Base-by-base conservation (phyloP, 2,113 vertebrate genomes). In the Ictalurus furcatus region DNA sequence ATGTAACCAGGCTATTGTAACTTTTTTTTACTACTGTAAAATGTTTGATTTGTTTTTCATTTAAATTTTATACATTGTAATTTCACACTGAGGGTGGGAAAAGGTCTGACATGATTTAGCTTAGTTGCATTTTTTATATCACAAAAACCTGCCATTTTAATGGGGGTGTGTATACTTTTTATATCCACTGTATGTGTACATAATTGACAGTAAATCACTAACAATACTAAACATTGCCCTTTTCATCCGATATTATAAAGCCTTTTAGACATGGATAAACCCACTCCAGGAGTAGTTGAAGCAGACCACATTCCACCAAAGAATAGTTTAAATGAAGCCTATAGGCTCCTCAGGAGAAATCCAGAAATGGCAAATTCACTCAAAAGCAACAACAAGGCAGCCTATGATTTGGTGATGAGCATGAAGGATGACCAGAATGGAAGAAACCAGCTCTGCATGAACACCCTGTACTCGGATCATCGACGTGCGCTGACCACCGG, bases 291-390 rank as follows among this genome's bases (percentile, higher is more conserved):
- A 48, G 4, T 84, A 14, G 61, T 67, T 12, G 59, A 84, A 6
- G 59, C 61, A 65, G 61, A n/a, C 23, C 59, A 44, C 37, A 84
- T 84, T 84, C 83, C 83, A 84, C 59, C 83, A 11, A 65, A 65
- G 61, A 17, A 21, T 2, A 48, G 59, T 21, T 14, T 56, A 23
- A 28, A 2, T 44, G 40, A 67, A 44, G 37, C 3, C 37, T 40
- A 4, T 40, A 40, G 37, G 37, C 37, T 40, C 2, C 37, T 40
- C 37, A 34, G 34, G 34, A 34, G 34, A 6, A 28, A 84, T 28
- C 9, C 19, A 44, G 37, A 65, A 28, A 44, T 28, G 6, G 37
- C 25, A 4, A 28, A 63, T 9, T 65, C 23, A 7, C 61, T 84
- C 34, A 16, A 67, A 44, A 67, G 1, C 4, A 85, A 67, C 1